A percentile compares a stretch with the other conserved stretches of the same genome.
phyloP scores from a whole-genome alignment of 2,113 vertebrate genomes.

The Ciconia boyciana region DNA sequence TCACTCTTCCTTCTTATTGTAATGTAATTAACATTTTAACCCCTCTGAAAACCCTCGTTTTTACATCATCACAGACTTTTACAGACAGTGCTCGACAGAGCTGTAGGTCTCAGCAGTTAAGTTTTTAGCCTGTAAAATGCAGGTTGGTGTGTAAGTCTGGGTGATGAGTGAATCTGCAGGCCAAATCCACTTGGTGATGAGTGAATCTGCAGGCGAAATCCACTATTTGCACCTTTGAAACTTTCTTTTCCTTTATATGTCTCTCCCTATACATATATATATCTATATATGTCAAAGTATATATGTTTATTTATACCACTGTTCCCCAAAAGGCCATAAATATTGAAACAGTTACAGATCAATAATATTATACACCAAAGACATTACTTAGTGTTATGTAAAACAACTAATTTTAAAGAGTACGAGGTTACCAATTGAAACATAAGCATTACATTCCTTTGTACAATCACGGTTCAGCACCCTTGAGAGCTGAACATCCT shows the following conservation, averaged over 20 bases:
- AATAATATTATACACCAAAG: background rate
- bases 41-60: background rate
- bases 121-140: background rate
- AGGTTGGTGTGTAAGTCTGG: background rate
- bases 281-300: background rate
- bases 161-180: background rate
- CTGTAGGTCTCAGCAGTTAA: background rate
- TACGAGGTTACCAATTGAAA: no score
- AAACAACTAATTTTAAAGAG: background rate
- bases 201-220: background rate
- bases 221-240: background rate
- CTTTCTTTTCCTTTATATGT: background rate
- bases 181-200: background rate
- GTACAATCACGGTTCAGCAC: no score
- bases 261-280: background rate
- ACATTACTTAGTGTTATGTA: background rate
- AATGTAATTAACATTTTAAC: conserved; percentile 50
- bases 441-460: no score
- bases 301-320: background rate
- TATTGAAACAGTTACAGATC: background rate
- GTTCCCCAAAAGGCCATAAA: background rate
- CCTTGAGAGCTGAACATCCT: no score
- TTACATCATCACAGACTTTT: background rate
- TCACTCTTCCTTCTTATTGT: conserved; percentile 34
- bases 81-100: background rate